These are phyloP conservation scores for Lethenteron camtschaticum DNA, from an alignment of 2,113 vertebrate species.

Conservation along the genomic window DNA sequence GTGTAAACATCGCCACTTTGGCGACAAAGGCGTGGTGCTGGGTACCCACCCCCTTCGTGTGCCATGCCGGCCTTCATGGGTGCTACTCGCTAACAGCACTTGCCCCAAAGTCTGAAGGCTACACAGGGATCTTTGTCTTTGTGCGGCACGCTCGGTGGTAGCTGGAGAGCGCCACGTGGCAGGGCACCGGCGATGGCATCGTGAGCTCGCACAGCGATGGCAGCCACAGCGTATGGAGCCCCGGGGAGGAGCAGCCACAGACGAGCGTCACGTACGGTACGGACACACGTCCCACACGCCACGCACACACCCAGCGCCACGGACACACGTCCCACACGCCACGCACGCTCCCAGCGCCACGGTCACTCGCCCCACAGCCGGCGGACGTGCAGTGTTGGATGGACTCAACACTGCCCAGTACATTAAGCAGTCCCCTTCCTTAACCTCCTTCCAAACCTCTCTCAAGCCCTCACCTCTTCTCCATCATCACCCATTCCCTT, in stretches of 20 bases:
- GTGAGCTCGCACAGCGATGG: slow-evolving; percentile 81
- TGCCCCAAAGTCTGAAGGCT: neutral
- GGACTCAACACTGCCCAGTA: slow-evolving; percentile 1
- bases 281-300: too few species aligned
- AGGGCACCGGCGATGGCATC: slow-evolving; percentile 44
- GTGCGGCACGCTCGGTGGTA: slow-evolving; percentile 25
- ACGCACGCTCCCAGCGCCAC: slow-evolving; percentile 10
- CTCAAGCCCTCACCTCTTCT: too few species aligned
- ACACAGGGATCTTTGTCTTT: neutral
- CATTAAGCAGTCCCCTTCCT: neutral
- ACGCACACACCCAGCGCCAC: slow-evolving; percentile 10
- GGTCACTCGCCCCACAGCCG: slow-evolving; percentile 43
- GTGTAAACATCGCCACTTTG: neutral
- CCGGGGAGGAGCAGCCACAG: slow-evolving; percentile 18
- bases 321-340: slow-evolving; percentile 37
- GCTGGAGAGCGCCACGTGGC: slow-evolving; percentile 76
- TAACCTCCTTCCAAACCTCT: neutral
- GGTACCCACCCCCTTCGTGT: neutral
- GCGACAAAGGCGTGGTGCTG: neutral
- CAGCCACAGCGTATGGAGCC: slow-evolving; percentile 53
- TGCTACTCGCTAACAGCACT: too few species aligned
- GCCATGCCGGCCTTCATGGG: neutral
- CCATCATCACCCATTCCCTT: too few species aligned
- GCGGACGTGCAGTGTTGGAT: slow-evolving; percentile 52
- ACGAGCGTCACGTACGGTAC: slow-evolving; percentile 14